Percentiles rank a stretch among this genome's conserved stretches.
These are phyloP conservation scores for Kryptopterus vitreolus DNA, from an alignment of 2,797 vertebrate species.

Conservation along the genomic window DNA sequence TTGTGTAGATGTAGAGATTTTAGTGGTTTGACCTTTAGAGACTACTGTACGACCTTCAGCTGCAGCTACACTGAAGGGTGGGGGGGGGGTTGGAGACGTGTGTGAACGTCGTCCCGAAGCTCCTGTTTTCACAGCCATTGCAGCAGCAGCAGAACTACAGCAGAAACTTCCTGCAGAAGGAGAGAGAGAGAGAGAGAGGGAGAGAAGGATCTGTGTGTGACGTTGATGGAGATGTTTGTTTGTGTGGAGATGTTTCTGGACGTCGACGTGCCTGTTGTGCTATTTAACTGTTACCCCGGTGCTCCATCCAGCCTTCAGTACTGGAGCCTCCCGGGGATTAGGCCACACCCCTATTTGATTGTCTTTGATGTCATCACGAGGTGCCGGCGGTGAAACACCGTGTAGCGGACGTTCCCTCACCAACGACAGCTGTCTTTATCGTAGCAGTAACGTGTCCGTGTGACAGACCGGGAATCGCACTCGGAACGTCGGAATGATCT, in stretches of 20 bases:
- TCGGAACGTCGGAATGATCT: slow-evolving; percentile 48
- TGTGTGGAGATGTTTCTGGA: slow-evolving; percentile 30
- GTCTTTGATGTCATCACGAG: slow-evolving; percentile 51
- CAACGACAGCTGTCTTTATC: slow-evolving; percentile 45
- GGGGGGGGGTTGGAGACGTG: slow-evolving; percentile 50
- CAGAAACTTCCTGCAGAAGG: too few relatives aligned
- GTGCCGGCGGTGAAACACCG: slow-evolving; percentile 53
- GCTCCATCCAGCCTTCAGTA: slow-evolving; percentile 27
- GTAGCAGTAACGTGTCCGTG: slow-evolving; percentile 52
- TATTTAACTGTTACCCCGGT: slow-evolving; percentile 43
- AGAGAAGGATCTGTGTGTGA: not conserved
- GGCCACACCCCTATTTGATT: slow-evolving; percentile 41
- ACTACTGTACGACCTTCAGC: slow-evolving; percentile 67
- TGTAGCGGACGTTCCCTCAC: slow-evolving; percentile 55
- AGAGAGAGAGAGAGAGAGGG: too few relatives aligned
- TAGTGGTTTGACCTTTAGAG: slow-evolving; percentile 44
- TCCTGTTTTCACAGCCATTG: slow-evolving; percentile 15
- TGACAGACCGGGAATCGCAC: slow-evolving; percentile 39
- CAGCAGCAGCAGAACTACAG: too few relatives aligned
- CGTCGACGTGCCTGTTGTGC: slow-evolving; percentile 46
- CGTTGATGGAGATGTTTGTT: slow-evolving; percentile 18
- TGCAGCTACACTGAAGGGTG: slow-evolving; percentile 63
- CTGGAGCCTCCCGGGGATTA: slow-evolving; percentile 11
- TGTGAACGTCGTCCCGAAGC: slow-evolving; percentile 2
- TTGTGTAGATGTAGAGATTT: slow-evolving; percentile 57